These are phyloP conservation scores for Takifugu bimaculatus DNA, from an alignment of 2,113 vertebrate genomes.

Conservation along the genomic window DNA sequence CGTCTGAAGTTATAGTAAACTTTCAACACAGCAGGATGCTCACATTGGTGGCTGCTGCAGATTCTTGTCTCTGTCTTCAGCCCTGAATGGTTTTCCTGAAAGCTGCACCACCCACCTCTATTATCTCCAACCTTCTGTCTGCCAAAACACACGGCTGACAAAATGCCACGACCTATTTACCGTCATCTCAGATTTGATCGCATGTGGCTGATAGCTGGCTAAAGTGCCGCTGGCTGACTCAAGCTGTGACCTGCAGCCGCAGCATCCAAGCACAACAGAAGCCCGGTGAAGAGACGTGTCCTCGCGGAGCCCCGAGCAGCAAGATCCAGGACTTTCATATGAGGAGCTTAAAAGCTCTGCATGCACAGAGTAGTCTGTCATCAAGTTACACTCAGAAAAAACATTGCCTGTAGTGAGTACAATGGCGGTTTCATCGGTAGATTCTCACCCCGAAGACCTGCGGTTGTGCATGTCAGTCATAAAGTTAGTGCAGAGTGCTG, in stretches of 20 bases:
- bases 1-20: not conserved
- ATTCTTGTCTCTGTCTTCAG: constrained; percentile 21
- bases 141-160: constrained; percentile 30
- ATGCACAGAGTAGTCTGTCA: constrained; percentile 1
- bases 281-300: constrained; percentile 3
- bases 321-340: not conserved
- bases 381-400: not conserved
- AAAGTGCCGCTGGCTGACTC: constrained; percentile 11
- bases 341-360: not conserved
- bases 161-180: constrained; percentile 38
- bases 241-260: constrained; percentile 16
- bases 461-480: not conserved
- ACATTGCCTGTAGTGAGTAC: not conserved
- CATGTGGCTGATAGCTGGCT: constrained; percentile 5
- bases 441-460: not conserved
- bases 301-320: not conserved
- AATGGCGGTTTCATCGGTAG: not conserved
- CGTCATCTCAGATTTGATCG: constrained; percentile 25
- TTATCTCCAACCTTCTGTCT: constrained; percentile 21
- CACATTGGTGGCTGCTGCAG: constrained; percentile 8
- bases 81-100: constrained; percentile 5
- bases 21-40: not conserved
- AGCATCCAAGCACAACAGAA: constrained; percentile 16
- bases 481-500: not conserved
- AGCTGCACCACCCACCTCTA: constrained; percentile 2